Evolutionary conservation across 2,797 vertebrate genomes (phyloP).

Genomic region (Lacerta bilineata): DNA sequence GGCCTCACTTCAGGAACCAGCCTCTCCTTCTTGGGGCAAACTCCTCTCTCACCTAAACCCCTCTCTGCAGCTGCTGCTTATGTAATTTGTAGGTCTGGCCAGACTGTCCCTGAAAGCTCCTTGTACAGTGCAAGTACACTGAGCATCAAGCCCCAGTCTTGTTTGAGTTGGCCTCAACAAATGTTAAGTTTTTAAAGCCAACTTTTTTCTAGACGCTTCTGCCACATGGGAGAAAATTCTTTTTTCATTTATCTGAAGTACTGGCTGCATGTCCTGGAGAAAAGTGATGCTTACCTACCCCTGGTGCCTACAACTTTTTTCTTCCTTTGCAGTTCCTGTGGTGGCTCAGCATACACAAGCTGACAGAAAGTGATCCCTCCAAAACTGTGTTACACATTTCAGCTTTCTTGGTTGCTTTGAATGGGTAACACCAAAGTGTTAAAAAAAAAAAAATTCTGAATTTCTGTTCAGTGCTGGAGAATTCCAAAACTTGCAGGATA

Average conservation of each 20-base stretch:
- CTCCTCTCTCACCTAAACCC: slow-evolving; percentile 18
- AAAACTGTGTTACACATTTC: not conserved
- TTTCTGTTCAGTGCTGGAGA: too few species aligned
- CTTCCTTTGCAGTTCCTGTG: not conserved
- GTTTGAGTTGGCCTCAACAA: slow-evolving; percentile 64
- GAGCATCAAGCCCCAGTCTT: slow-evolving; percentile 37
- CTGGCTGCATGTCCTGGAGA: fast-evolving
- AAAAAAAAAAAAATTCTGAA: too few species aligned
- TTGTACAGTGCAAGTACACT: slow-evolving; percentile 46
- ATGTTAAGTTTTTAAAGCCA: slow-evolving; percentile 73
- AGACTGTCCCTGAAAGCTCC: slow-evolving; percentile 26
- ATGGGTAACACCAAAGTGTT: too few species aligned
- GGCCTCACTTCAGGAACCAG: not conserved
- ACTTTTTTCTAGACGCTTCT: slow-evolving; percentile 69
- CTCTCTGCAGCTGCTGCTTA: slow-evolving; percentile 36
- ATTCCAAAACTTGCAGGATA: too few species aligned
- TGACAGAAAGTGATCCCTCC: not conserved
- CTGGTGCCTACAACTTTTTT: fast-evolving
- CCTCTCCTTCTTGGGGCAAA: slow-evolving; percentile 63
- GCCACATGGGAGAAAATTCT: not conserved
- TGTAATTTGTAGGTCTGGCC: slow-evolving; percentile 18
- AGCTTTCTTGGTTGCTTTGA: not conserved
- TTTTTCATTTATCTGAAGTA: slow-evolving; percentile 19
- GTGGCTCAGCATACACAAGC: not conserved
- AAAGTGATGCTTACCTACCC: fast-evolving